These are phyloP conservation scores for Xylocopa sonorina DNA, from an alignment of 1,140 invertebrate genomes.

Conservation along the genomic window DNA sequence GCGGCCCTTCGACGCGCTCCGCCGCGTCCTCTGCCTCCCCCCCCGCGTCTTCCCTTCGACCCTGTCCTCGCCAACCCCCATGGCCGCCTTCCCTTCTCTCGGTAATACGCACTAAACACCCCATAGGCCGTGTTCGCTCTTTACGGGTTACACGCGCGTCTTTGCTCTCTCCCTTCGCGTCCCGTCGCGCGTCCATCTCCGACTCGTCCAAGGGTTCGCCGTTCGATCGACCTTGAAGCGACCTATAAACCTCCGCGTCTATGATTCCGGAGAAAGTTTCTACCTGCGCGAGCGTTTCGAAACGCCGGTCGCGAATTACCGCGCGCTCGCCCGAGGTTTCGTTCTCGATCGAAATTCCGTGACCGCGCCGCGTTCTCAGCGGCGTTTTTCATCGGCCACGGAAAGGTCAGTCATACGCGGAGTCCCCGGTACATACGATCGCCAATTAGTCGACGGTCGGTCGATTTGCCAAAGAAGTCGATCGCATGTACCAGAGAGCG, in stretches of 20 bases:
- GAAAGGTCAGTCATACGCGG: conserved; percentile 30
- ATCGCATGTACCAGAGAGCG: conserved; percentile 20
- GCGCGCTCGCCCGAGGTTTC: no score
- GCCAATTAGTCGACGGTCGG: conserved; percentile 52
- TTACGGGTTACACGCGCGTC: conserved; percentile 67
- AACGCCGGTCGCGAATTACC: no score
- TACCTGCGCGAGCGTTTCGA: not conserved
- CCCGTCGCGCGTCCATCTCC: not conserved
- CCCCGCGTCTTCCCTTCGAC: conserved; percentile 48
- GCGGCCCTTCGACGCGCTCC: conserved; percentile 70
- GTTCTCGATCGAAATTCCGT: conserved; percentile 30
- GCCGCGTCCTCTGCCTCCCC: conserved; percentile 33
- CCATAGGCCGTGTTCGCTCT: conserved; percentile 68
- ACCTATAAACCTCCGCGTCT: no score
- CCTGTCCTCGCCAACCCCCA: conserved; percentile 52
- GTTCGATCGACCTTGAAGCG: conserved; percentile 30
- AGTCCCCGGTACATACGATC: conserved; percentile 2
- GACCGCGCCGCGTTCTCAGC: not conserved
- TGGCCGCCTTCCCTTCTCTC: conserved; percentile 68
- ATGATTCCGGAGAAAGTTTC: not conserved
- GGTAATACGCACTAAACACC: conserved; percentile 79
- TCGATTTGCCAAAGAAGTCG: conserved; percentile 55
- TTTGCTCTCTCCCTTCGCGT: conserved; percentile 51
- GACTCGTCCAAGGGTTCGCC: not conserved
- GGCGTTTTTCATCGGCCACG: not conserved